Conservation (phyloP, 2,113 vertebrate species). For the Mormyrus lacerda region DNA sequence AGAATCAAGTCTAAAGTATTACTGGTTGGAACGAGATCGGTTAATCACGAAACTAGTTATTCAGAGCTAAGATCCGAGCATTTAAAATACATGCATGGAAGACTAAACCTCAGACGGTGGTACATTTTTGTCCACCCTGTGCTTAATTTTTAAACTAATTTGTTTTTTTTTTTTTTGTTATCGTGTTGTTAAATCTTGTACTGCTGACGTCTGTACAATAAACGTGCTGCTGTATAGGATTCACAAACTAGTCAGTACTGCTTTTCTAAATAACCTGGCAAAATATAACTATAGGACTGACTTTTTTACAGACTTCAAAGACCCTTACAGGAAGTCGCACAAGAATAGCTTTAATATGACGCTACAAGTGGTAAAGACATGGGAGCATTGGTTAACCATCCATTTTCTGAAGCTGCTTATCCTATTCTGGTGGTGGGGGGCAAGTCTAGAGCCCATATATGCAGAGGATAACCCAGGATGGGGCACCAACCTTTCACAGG, state of each 20-base stretch:
- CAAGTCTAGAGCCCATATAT: too few relatives aligned
- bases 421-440: too few relatives aligned
- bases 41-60: background rate
- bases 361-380: background rate
- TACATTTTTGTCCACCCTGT: background rate
- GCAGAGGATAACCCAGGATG: too few relatives aligned
- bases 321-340: background rate
- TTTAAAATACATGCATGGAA: background rate
- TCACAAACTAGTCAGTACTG: background rate
- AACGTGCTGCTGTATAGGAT: background rate
- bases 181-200: background rate
- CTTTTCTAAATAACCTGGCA: background rate
- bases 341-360: background rate
- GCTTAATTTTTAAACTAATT: background rate
- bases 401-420: too few relatives aligned
- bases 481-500: too few relatives aligned
- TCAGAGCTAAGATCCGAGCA: background rate
- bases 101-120: background rate
- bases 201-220: background rate
- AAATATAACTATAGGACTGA: background rate
- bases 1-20: background rate
- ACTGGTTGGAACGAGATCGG: background rate
- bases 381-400: background rate
- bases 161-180: background rate
- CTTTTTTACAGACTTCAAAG: background rate